Evolutionary conservation across 2,888 invertebrate species (phyloP).

Genomic region (Dysmachus trigonus): DNA sequence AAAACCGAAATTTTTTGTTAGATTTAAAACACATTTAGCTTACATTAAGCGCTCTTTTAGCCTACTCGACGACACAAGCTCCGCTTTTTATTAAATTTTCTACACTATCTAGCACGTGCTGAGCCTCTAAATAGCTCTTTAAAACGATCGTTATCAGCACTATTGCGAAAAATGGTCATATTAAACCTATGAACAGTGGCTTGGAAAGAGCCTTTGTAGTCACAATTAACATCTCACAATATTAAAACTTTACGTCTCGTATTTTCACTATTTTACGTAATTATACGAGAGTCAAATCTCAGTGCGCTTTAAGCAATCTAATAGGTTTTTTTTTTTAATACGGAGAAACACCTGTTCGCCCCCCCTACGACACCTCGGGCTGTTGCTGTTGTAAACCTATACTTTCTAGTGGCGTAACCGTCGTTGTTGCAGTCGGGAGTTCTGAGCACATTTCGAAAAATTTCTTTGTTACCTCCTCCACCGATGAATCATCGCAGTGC

Average conservation of each 20-base stretch:
- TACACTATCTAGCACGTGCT: neutral
- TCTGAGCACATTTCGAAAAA: constrained; percentile 59
- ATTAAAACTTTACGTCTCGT: neutral
- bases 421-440: constrained; percentile 5
- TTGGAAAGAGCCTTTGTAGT: neutral
- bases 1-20: neutral
- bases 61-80: neutral
- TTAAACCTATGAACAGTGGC: neutral
- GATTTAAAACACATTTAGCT: neutral
- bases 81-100: constrained; percentile 1
- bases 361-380: neutral
- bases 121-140: neutral
- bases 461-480: constrained; percentile 60
- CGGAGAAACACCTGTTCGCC: neutral
- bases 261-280: neutral
- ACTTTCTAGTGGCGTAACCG: neutral
- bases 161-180: neutral
- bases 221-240: neutral
- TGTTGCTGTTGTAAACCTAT: neutral
- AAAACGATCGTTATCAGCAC: neutral
- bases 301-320: neutral
- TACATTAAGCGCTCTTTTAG: neutral
- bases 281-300: neutral
- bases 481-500: constrained; percentile 57
- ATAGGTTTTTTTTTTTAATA: neutral